Base-by-base conservation (phyloP, 2,888 invertebrate species). In the Carabus problematicus region DNA sequence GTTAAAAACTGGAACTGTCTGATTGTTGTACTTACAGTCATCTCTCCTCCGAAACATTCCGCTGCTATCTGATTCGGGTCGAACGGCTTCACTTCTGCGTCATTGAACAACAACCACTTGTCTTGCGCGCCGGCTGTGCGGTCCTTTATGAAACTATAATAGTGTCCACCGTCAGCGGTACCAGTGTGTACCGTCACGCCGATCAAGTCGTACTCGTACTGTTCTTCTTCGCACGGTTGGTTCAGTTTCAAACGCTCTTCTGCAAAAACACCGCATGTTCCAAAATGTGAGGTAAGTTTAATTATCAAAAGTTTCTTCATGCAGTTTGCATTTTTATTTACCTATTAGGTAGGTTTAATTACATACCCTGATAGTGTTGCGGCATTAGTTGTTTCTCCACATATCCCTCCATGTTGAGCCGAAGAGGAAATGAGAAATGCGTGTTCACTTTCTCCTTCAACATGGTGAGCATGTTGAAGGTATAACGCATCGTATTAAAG, bases 391-490 rank as follows among this genome's bases (percentile, higher is more conserved):
- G 93, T 80, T 94, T 94, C 81, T 97, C 97, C 71, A 97, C 94
- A 78, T 97, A 97, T 47, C 93, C 93, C 0, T 93, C 92, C 97
- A 97, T 97, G 80, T 96, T 96, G 9, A 97, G 84, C 59, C 93
- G 85, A 83, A 97, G 87, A 0, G 97, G 97, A 81, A 97, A 97
- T 11, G 96, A 97, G 81, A 97, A 97, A 78, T 97, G 96, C 0
- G 97, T 97, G 82, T 97, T 97, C 1, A 97, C 97, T 80, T 97
- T 97, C 80, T 97, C 97, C 78, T 97, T 97, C 71, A 95, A 85
- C 97, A 97, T 97, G 0, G 97, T 97, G 41, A 96, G 87, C 96
- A 97, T 97, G 82, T 97, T 97, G 83, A 97, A 97, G 0, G 96
- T 95, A 77, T 97, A 97, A 39, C 97, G 87, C 97, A 97, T 96